A percentile compares a stretch with the other conserved stretches of the same genome.
These are phyloP conservation scores for Malacoraja senta DNA, from an alignment of 2,797 vertebrate genomes.

Conservation along the genomic window DNA sequence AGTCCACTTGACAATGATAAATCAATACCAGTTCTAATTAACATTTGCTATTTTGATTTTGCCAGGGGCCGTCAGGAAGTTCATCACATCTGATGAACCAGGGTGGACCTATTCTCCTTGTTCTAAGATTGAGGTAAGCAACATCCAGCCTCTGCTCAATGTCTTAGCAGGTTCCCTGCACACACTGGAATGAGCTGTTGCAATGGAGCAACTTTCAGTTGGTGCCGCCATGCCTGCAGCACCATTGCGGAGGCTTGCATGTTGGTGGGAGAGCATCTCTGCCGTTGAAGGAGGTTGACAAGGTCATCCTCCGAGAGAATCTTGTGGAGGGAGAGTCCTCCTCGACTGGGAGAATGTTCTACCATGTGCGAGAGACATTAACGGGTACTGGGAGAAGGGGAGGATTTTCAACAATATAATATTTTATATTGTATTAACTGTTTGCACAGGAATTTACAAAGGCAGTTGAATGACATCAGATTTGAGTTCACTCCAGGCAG, in stretches of 20 bases:
- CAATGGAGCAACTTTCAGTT: background rate
- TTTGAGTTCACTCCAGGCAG: slow-evolving; percentile 36
- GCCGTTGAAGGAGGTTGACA: background rate
- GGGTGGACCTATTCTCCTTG: background rate
- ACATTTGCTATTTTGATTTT: background rate
- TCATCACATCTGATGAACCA: slow-evolving; percentile 9
- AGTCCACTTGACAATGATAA: too few species aligned
- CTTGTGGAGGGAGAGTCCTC: background rate
- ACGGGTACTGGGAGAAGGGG: background rate
- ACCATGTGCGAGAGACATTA: background rate
- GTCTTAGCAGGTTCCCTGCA: background rate
- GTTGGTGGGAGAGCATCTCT: too few species aligned
- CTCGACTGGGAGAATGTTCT: background rate
- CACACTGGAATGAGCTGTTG: background rate
- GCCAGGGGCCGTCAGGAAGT: slow-evolving; percentile 6
- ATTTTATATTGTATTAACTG: background rate
- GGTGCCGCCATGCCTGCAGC: background rate
- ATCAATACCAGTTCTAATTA: background rate
- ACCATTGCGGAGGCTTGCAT: background rate
- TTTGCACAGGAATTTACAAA: slow-evolving; percentile 31
- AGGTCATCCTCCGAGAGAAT: background rate
- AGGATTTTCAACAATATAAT: background rate
- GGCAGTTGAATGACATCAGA: slow-evolving; percentile 29
- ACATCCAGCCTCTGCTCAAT: background rate
- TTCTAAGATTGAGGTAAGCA: slow-evolving; percentile 20